These are phyloP conservation scores for Elgaria multicarinata DNA, from an alignment of 2,113 vertebrate genomes.

Conservation along the genomic window DNA sequence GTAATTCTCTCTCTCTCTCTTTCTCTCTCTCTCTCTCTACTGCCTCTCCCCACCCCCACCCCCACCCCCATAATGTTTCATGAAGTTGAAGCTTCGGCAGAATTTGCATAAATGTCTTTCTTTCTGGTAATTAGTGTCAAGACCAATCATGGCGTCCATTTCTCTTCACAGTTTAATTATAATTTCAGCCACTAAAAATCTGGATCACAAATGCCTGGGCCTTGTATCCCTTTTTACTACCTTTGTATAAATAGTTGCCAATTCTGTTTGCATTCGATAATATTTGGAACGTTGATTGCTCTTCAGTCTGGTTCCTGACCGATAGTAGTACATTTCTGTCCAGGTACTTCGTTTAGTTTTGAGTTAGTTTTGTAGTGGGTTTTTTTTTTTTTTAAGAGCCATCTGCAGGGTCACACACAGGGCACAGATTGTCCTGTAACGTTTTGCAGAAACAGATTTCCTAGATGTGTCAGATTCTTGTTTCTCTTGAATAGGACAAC, in stretches of 20 bases:
- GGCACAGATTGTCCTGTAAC: conserved; percentile 70
- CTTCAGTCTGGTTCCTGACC: conserved; percentile 45
- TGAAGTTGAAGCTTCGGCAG: conserved; percentile 81
- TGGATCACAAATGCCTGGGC: conserved; percentile 82
- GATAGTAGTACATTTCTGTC: conserved; percentile 20
- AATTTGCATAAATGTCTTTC: conserved; percentile 96
- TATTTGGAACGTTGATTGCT: conserved; percentile 41
- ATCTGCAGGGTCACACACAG: conserved; percentile 72
- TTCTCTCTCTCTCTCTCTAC: conserved; percentile 55
- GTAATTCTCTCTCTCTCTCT: conserved; percentile 82
- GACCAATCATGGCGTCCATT: conserved; percentile 93
- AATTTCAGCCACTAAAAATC: conserved; percentile 88
- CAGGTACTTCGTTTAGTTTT: conserved; percentile 55
- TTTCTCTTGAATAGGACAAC: conserved; percentile 69
- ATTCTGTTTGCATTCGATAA: conserved; percentile 59
- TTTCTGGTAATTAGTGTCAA: conserved; percentile 97
- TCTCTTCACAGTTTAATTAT: conserved; percentile 95
- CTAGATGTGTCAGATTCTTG: conserved; percentile 72
- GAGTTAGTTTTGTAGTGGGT: conserved; percentile 53
- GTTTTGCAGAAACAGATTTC: conserved; percentile 77
- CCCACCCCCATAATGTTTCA: conserved; percentile 57
- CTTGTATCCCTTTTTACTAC: conserved; percentile 78
- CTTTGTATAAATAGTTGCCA: conserved; percentile 75
- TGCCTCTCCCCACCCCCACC: conserved; percentile 51
- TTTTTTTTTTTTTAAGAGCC: conserved; percentile 50